phyloP scores from a whole-genome alignment of 92 coral and sea anemone species.

The Zoanthus gigantus region DNA sequence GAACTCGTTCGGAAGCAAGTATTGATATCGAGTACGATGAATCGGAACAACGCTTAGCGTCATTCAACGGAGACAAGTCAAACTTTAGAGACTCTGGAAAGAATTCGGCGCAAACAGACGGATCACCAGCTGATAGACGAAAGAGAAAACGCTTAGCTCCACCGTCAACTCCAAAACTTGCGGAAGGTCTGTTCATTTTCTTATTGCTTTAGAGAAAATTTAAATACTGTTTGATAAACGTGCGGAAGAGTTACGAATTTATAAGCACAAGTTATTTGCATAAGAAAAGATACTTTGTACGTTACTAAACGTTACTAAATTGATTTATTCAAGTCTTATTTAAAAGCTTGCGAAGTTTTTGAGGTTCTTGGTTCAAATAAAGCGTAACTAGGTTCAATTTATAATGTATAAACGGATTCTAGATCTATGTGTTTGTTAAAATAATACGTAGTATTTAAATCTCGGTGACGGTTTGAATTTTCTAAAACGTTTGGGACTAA shows the following conservation, averaged over 20 bases:
- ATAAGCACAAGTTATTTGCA: conserved; percentile 18
- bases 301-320: neutral
- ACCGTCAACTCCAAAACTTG: conserved; percentile 81
- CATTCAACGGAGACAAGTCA: conserved; percentile 52
- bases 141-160: conserved; percentile 86
- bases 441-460: too few relatives aligned
- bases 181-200: conserved; percentile 68
- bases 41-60: conserved; percentile 57
- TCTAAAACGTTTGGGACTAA: too few relatives aligned
- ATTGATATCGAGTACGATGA: conserved; percentile 68
- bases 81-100: conserved; percentile 55
- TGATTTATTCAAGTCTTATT: neutral
- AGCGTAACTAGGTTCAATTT: too few relatives aligned
- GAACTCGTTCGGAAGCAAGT: conserved; percentile 88
- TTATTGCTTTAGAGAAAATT: neutral
- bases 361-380: neutral
- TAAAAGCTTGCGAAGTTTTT: neutral
- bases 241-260: neutral
- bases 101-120: conserved; percentile 52
- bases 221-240: neutral
- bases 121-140: conserved; percentile 68
- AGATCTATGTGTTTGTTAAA: too few relatives aligned
- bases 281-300: conserved; percentile 23
- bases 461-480: too few relatives aligned
- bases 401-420: too few relatives aligned